Evolutionary conservation across 2,797 vertebrate genomes (phyloP).

Genomic region (Vultur gryphus): DNA sequence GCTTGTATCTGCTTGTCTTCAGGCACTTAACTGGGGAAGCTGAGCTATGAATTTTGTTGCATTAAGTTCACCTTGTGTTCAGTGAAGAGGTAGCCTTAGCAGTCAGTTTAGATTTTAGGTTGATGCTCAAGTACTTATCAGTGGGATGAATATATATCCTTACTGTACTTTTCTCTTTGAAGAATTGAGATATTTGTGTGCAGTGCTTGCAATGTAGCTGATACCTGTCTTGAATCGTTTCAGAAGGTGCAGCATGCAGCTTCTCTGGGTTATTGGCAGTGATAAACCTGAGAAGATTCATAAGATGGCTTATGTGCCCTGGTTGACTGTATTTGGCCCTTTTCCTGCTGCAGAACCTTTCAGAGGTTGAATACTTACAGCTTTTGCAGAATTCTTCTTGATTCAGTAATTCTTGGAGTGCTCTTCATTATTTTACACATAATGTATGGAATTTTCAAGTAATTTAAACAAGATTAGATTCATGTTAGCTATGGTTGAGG

Average conservation of each 20-base stretch:
- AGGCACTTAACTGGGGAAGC: not conserved
- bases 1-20: not conserved
- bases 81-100: not conserved
- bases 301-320: not conserved
- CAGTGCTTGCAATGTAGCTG: not conserved
- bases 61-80: not conserved
- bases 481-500: not conserved
- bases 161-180: not conserved
- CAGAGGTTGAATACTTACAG: not conserved
- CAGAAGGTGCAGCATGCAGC: rapidly evolving
- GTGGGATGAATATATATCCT: not conserved
- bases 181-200: not conserved
- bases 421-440: not conserved
- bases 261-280: not conserved
- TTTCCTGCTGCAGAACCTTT: not conserved
- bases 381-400: not conserved
- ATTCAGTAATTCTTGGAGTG: not conserved
- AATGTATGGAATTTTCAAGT: not conserved
- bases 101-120: not conserved
- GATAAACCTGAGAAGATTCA: not conserved
- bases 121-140: not conserved
- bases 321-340: not conserved
- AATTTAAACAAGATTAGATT: not conserved
- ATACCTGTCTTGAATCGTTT: not conserved
- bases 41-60: not conserved